phyloP scores from a whole-genome alignment of 2,797 vertebrate genomes.

The Sebastes elongatus region DNA sequence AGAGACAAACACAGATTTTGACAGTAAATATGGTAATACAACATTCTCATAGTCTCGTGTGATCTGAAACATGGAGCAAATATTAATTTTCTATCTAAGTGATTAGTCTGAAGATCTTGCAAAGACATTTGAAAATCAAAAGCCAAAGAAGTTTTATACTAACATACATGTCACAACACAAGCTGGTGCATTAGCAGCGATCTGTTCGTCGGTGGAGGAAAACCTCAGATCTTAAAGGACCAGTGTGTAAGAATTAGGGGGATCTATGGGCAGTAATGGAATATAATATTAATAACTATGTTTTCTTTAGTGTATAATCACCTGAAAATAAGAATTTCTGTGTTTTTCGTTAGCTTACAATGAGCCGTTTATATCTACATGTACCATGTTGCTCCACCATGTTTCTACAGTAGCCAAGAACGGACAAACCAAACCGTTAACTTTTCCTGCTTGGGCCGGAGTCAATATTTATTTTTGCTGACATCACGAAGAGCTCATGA shows the following conservation, averaged over 20 bases:
- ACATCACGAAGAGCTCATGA: background rate
- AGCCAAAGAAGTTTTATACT: background rate
- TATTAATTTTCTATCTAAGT: background rate
- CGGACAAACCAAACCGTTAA: too few relatives aligned
- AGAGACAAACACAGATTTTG: background rate
- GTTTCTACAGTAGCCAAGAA: too few relatives aligned
- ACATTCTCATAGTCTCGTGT: background rate
- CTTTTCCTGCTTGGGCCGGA: too few relatives aligned
- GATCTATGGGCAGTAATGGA: too few relatives aligned
- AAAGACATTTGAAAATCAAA: too few relatives aligned
- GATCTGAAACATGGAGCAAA: background rate
- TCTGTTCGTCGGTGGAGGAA: background rate
- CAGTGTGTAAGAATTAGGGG: too few relatives aligned
- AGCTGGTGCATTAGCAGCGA: background rate
- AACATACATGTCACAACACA: background rate
- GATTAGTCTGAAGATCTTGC: background rate
- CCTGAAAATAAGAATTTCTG: too few relatives aligned
- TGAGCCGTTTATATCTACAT: too few relatives aligned
- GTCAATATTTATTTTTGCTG: background rate
- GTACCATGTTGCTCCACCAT: too few relatives aligned
- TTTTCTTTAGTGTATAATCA: too few relatives aligned
- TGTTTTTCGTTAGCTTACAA: too few relatives aligned
- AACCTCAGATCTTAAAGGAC: background rate
- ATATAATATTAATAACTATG: too few relatives aligned
- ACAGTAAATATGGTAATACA: background rate